Evolutionary conservation across 2,888 invertebrate genomes (phyloP).

Genomic region (Hypolimnas misippus): DNA sequence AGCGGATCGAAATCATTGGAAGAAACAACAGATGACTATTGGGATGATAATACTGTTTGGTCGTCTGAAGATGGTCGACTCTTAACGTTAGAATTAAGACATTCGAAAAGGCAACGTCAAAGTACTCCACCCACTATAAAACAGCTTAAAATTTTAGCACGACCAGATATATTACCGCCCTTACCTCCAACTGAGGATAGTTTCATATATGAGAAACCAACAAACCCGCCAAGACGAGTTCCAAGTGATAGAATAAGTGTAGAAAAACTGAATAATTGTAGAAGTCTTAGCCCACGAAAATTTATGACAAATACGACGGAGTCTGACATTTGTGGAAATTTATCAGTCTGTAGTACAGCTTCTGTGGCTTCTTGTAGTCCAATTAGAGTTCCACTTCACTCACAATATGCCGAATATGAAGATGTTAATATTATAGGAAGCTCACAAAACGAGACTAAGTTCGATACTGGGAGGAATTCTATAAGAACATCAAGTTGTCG

Average conservation of each 20-base stretch:
- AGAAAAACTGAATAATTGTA: constrained; percentile 45
- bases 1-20: constrained; percentile 63
- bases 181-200: constrained; percentile 82
- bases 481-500: constrained; percentile 52
- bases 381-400: constrained; percentile 80
- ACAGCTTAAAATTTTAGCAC: constrained; percentile 76
- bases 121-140: constrained; percentile 79
- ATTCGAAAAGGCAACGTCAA: constrained; percentile 89
- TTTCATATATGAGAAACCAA: constrained; percentile 85
- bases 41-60: constrained; percentile 69
- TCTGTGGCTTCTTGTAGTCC: constrained; percentile 66
- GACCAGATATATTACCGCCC: constrained; percentile 88
- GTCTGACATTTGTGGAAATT: constrained; percentile 8
- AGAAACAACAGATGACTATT: constrained; percentile 58
- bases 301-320: constrained; percentile 23
- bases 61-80: constrained; percentile 85
- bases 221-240: constrained; percentile 81
- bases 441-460: constrained; percentile 33
- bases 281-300: constrained; percentile 82
- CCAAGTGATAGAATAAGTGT: constrained; percentile 18
- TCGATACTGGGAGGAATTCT: constrained; percentile 56
- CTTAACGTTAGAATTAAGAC: constrained; percentile 88
- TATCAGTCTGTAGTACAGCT: constrained; percentile 51
- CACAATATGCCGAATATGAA: constrained; percentile 80
- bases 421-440: constrained; percentile 53